phyloP scores from a whole-genome alignment of 2,888 invertebrate genomes.

The Coelogynopora nodosa region DNA sequence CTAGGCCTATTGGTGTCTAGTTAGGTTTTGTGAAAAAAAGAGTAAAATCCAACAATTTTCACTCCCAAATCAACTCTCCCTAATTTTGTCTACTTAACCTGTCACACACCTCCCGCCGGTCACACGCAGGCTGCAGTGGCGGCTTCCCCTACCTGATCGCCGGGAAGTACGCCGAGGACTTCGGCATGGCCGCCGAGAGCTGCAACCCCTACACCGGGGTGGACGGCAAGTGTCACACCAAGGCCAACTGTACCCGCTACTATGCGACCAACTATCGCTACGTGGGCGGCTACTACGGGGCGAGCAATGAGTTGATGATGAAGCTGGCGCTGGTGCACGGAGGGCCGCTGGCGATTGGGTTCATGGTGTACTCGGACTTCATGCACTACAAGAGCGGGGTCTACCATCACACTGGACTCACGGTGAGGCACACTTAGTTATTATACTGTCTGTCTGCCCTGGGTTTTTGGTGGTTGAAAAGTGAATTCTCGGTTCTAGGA shows the following conservation, averaged over 20 bases:
- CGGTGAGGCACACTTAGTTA: background rate
- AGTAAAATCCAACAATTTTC: too few relatives aligned
- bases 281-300: conserved; percentile 64
- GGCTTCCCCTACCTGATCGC: conserved; percentile 59
- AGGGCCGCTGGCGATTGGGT: conserved; percentile 62
- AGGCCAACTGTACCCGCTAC: conserved; percentile 57
- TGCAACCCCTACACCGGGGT: conserved; percentile 63
- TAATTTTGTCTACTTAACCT: background rate
- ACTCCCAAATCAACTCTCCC: background rate
- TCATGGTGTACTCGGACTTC: conserved; percentile 62
- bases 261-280: conserved; percentile 63
- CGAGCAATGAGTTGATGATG: conserved; percentile 60
- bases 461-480: too few relatives aligned
- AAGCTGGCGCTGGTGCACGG: conserved; percentile 54
- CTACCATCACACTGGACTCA: conserved; percentile 34
- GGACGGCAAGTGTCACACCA: conserved; percentile 57
- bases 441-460: too few relatives aligned
- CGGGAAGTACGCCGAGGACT: conserved; percentile 62
- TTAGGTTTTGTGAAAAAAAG: too few relatives aligned
- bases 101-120: too few relatives aligned
- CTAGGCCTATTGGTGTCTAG: too few relatives aligned
- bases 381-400: conserved; percentile 46
- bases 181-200: conserved; percentile 62
- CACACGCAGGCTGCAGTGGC: conserved; percentile 56
- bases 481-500: too few relatives aligned